Evolutionary conservation across 2,888 invertebrate species (phyloP), one percentile per base, ranked within the genome.

Genomic region (Pharmacophagus antenor): DNA sequence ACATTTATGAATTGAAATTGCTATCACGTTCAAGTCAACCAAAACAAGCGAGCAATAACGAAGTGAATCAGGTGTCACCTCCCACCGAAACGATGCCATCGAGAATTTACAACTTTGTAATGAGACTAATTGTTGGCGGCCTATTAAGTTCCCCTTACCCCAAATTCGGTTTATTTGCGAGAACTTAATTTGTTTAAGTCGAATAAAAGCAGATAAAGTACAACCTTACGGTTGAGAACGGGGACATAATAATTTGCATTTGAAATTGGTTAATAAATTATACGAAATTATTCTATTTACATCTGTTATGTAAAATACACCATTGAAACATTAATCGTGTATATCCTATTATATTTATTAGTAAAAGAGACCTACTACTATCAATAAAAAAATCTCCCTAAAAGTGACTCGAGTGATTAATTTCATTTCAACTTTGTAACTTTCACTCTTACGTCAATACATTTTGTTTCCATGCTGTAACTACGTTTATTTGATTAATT

Each of bases 131-230:
- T 53, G 58, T 53, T 48, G 48, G 48, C 37, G 58, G 25, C 58
- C 58, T 58, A 53, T 58, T 58, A 53, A 58, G n/a, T 58, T 46
- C 57, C 53, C 58, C 47, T 41, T 58, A 48, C 41, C 52, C 48
- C 25, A 53, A n/a, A 58, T 58, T 53, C 42, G 58, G 47, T 58
- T 58, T 58, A 58, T 58, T 53, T 53, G 47, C 48, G 53, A 41
- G 8, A 48, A 48, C 51, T 50, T 51, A 57, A 57, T 51, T 46
- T 23, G 47, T 37, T 55, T 55, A 55, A 27, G 21, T 55, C 47
- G 57, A 51, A 21, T 44, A 46, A 57, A 51, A 44, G 44, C 18
- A 46, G 44, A 57, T 57, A 42, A 57, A 42, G 57, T 31, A 46
- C 50, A 46, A 31, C 17, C n/a, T 37, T 46, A 57, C 22, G 27